These are phyloP conservation scores for Corydoras sp. DNA, from an alignment of 2,113 vertebrate genomes.

Conservation along the genomic window DNA sequence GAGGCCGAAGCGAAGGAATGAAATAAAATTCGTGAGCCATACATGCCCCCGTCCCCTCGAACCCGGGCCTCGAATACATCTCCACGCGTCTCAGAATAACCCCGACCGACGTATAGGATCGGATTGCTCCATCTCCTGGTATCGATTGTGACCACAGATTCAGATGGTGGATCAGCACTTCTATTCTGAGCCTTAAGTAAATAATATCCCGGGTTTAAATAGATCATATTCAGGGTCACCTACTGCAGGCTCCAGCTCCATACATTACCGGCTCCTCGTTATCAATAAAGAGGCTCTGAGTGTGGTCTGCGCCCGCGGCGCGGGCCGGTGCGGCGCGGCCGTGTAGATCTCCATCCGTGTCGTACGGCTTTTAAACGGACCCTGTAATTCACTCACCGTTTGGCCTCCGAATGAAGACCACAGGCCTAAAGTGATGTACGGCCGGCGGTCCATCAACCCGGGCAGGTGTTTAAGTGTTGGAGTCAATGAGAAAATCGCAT, in stretches of 20 bases:
- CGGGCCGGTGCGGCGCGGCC: too few species aligned
- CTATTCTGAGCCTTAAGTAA: constrained; percentile 25
- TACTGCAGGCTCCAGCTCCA: neutral
- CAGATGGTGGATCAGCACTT: constrained; percentile 16
- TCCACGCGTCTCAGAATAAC: constrained; percentile 9
- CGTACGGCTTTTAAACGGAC: neutral
- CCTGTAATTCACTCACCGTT: neutral
- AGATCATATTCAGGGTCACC: constrained; percentile 9
- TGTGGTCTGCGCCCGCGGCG: neutral
- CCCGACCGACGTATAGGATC: constrained; percentile 3
- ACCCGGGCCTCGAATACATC: too few species aligned
- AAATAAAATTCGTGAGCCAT: too few species aligned
- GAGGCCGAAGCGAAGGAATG: too few species aligned
- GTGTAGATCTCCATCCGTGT: neutral
- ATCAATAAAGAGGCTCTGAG: neutral
- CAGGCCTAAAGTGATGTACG: neutral
- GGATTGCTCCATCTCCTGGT: neutral
- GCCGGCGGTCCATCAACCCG: neutral
- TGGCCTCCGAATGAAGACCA: neutral
- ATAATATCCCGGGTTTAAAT: constrained; percentile 18
- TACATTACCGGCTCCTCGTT: neutral
- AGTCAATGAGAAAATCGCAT: neutral
- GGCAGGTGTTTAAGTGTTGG: neutral
- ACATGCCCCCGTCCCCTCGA: too few species aligned
- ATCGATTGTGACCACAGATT: constrained; percentile 5